Conservation (phyloP, 1,140 invertebrate genomes). For the Asobara japonica region DNA sequence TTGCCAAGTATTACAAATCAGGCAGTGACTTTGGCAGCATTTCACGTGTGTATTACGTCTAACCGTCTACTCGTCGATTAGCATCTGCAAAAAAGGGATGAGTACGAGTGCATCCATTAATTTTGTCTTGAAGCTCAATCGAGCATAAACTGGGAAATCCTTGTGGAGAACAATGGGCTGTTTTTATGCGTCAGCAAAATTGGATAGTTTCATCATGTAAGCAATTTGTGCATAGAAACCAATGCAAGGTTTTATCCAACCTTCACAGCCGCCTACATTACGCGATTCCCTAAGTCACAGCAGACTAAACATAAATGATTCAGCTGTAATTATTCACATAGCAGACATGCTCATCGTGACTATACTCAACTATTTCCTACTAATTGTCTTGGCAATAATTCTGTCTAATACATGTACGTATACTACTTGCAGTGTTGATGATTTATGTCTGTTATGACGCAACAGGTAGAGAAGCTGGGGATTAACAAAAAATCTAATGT, state of each 20-base stretch:
- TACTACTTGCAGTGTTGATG: not conserved
- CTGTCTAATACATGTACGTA: too few relatives aligned
- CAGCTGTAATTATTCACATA: not conserved
- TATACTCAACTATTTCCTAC: too few relatives aligned
- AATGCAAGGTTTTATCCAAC: not conserved
- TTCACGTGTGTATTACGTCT: not conserved
- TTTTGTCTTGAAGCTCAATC: not conserved
- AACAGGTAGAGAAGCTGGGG: slow-evolving; percentile 34
- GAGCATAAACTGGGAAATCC: not conserved
- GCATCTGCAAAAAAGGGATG: too few relatives aligned
- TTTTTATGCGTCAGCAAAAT: not conserved
- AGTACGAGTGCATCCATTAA: too few relatives aligned
- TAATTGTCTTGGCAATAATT: too few relatives aligned
- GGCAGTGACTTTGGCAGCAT: not conserved
- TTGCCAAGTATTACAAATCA: not conserved
- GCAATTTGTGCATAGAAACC: not conserved
- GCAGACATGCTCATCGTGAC: too few relatives aligned
- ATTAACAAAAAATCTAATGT: slow-evolving; percentile 53
- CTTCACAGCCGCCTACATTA: not conserved
- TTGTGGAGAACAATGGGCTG: not conserved
- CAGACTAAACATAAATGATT: not conserved
- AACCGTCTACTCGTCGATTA: not conserved
- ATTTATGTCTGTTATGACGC: slow-evolving; percentile 33
- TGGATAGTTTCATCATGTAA: not conserved
- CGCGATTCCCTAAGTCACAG: not conserved